Percentiles rank a stretch among this genome's conserved stretches.
phyloP scores from a whole-genome alignment of 1,140 invertebrate genomes.

The Grapholita molesta region DNA sequence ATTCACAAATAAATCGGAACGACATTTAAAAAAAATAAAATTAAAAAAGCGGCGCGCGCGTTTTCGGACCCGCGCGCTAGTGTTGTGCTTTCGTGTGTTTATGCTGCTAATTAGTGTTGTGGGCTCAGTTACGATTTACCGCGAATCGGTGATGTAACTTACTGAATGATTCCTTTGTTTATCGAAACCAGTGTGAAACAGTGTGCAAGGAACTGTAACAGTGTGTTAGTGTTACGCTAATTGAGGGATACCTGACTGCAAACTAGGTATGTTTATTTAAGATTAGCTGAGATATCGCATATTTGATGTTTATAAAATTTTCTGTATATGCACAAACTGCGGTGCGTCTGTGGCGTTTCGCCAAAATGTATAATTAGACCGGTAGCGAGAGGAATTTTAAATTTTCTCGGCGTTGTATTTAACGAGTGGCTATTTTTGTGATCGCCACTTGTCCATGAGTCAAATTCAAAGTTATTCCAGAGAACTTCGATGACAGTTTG shows the following conservation, averaged over 20 bases:
- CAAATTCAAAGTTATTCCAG: neutral
- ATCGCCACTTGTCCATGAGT: slow-evolving; percentile 1
- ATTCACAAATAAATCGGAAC: slow-evolving; percentile 29
- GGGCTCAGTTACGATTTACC: slow-evolving; percentile 40
- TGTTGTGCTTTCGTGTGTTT: slow-evolving; percentile 27
- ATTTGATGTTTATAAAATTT: slow-evolving; percentile 22
- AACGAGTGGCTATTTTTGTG: slow-evolving; percentile 45
- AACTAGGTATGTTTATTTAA: slow-evolving; percentile 30
- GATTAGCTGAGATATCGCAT: slow-evolving; percentile 24
- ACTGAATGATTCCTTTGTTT: slow-evolving; percentile 49
- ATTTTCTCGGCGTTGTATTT: slow-evolving; percentile 36
- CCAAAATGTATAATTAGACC: slow-evolving; percentile 62
- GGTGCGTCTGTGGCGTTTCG: slow-evolving; percentile 42
- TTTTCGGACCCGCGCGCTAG: neutral
- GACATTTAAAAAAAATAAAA: slow-evolving; percentile 19
- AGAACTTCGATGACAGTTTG: neutral
- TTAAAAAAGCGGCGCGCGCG: neutral
- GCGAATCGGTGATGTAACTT: slow-evolving; percentile 60
- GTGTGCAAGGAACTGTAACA: slow-evolving; percentile 50
- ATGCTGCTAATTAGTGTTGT: slow-evolving; percentile 35
- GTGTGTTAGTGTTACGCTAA: slow-evolving; percentile 47
- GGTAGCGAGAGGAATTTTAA: slow-evolving; percentile 46
- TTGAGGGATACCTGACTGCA: slow-evolving; percentile 24
- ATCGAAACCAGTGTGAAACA: slow-evolving; percentile 41
- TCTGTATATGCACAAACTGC: slow-evolving; percentile 25